Base-by-base conservation (phyloP, 2,113 vertebrate genomes). In the Nesogale talazaci region DNA sequence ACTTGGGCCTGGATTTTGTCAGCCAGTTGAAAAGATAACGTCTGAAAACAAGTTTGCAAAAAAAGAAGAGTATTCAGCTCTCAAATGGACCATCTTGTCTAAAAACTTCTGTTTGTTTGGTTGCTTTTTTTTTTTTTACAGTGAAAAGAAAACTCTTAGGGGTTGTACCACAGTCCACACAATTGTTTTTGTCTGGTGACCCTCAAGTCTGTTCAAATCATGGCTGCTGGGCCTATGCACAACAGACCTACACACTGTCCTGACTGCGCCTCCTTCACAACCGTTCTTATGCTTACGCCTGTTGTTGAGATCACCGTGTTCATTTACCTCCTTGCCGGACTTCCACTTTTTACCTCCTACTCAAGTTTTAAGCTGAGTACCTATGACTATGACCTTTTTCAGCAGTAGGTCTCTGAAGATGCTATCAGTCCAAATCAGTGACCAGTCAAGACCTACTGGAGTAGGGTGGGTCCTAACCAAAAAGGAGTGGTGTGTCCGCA, bases 1-100 rank as follows among this genome's bases (percentile, higher is more conserved):
- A 99, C 97, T 94, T 96, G 97, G 86, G 99, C 99, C n/a, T 98
- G 98, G 94, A 98, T 98, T 96, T 97, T 98, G 56, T 99, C 99
- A 81, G 99, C 99, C 96, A 99, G 97, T 31, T 98, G 98, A 97
- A 99, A 99, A 20, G 99, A 99, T 95, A 99, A 94, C 0, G 98
- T 99, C 99, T 99, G 96, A 57, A 97, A 97, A 96, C 94, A 86
- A 96, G 94, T 0, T 67, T 25, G 67, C 94, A 97, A 63, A 91
- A 34, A 79, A 72, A 52, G 94, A 79, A 31, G 10, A 95, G 79
- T 16, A 90, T 10, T 83, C 83, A 42, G 59, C 34, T 79, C 38
- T 78, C 83, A 61, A 90, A 69, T 2, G 1, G 11, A 61, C 12
- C 1, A 69, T 31, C 74, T 3, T 15, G 3, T 15, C 91, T 40